phyloP scores from a whole-genome alignment of 2,113 vertebrate species.

The Myotis davidii region DNA sequence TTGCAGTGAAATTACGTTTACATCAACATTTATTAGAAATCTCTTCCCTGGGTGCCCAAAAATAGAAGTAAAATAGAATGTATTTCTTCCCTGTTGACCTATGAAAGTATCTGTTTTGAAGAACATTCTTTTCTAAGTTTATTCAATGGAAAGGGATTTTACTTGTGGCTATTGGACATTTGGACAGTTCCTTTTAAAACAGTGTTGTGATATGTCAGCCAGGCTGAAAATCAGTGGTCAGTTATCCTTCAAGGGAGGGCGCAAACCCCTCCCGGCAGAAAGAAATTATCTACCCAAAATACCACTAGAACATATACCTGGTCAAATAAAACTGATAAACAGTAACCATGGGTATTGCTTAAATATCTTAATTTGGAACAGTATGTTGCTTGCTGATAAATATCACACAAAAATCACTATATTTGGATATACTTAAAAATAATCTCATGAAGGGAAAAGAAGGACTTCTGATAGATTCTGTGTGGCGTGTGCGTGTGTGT shows the following conservation, averaged over 20 bases:
- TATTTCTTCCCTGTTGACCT: background rate
- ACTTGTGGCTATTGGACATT: background rate
- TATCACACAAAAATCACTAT: background rate
- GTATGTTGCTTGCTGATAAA: background rate
- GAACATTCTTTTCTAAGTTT: background rate
- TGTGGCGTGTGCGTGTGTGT: background rate
- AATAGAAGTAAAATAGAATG: background rate
- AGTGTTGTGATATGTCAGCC: background rate
- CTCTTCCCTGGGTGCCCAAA: background rate
- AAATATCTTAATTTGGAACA: background rate
- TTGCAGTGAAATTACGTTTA: background rate
- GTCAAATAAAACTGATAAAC: background rate
- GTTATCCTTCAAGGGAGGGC: background rate
- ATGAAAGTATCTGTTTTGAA: background rate
- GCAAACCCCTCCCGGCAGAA: background rate
- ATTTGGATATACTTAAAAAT: conserved; percentile 17
- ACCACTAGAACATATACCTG: background rate
- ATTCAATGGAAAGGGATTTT: background rate
- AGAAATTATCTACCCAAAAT: background rate
- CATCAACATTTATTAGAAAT: conserved; percentile 1
- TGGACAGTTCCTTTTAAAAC: background rate
- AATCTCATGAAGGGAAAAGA: background rate
- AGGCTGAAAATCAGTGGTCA: background rate
- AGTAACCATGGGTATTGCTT: background rate
- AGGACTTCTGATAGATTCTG: background rate